Evolutionary conservation across 2,797 vertebrate species (phyloP).

Genomic region (Uromys caudimaculatus): DNA sequence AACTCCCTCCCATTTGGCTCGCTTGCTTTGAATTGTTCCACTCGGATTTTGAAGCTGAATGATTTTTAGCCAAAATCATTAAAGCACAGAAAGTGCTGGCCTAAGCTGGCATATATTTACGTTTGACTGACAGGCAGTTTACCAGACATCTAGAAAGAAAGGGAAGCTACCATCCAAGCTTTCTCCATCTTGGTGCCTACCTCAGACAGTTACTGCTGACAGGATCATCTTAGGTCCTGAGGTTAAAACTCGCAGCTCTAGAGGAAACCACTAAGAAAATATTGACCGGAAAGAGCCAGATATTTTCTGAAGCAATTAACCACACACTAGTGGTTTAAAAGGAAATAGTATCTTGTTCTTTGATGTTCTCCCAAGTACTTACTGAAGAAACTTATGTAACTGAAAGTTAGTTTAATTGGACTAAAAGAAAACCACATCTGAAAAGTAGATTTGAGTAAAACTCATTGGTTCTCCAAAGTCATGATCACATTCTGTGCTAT

Average conservation of each 20-base stretch:
- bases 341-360: neutral
- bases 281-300: neutral
- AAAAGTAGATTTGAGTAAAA: neutral
- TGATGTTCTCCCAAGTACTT: neutral
- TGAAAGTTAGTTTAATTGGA: neutral
- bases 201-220: neutral
- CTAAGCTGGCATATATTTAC: neutral
- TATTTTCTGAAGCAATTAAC: neutral
- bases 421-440: neutral
- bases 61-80: neutral
- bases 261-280: neutral
- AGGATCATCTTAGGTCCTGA: neutral
- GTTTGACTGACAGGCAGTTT: neutral
- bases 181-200: neutral
- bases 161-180: neutral
- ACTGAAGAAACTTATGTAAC: neutral
- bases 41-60: neutral
- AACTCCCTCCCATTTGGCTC: neutral
- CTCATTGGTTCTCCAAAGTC: neutral
- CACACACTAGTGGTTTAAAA: neutral
- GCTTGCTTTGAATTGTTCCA: neutral
- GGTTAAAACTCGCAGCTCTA: neutral
- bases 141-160: neutral
- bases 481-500: neutral
- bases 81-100: neutral